Base-by-base conservation (phyloP, 1,140 invertebrate genomes). In the Holcopasites calliopsidis region DNA sequence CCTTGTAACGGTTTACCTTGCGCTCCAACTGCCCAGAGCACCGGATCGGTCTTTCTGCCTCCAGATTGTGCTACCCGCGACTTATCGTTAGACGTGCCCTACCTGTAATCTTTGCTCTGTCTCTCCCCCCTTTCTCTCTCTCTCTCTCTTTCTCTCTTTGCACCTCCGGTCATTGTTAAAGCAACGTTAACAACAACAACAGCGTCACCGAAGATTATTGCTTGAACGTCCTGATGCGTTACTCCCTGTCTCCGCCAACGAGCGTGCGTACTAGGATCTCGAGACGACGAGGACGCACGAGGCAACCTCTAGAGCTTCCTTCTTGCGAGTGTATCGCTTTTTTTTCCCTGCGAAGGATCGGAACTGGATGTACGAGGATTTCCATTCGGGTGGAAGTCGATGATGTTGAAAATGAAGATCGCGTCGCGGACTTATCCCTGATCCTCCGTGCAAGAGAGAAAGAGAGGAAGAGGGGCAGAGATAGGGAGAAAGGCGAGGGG, bases 1-100 rank as follows among this genome's bases (percentile, higher is more conserved):
- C 54, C 50, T 61, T 10, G 23, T 62, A 54, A 33, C 73, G 75
- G 79, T 79, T 79, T 79, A 42, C 73, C 40, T 61, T 49, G 65
- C 76, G 60, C 54, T 62, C 35, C 16, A 8, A 65, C 54, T 21
- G 23, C 54, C 40, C 33, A n/a, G 38, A 21, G 3, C 31, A 11
- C 13, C 40, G 28, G 35, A 31, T 21, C 2, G 18, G 10, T 44
- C 64, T 54, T 40, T 35, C n/a, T 54, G 64, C 35, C 21, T 77
- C 52, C 13, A 65, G 8, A 61, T 5, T 8, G 47, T 58, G 31
- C 50, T 76, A 61, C 28, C 40, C 62, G 35, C 49, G 49, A n/a
- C 57, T 79, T 79, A 75, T n/a, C n/a, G n/a, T n/a, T n/a, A n/a
- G 61, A 75, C 61, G 21, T 57, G 33, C 44, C 33, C 74, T 40